Evolutionary conservation across 2,888 invertebrate genomes (phyloP).

Genomic region (Pseudanteris insignis): DNA sequence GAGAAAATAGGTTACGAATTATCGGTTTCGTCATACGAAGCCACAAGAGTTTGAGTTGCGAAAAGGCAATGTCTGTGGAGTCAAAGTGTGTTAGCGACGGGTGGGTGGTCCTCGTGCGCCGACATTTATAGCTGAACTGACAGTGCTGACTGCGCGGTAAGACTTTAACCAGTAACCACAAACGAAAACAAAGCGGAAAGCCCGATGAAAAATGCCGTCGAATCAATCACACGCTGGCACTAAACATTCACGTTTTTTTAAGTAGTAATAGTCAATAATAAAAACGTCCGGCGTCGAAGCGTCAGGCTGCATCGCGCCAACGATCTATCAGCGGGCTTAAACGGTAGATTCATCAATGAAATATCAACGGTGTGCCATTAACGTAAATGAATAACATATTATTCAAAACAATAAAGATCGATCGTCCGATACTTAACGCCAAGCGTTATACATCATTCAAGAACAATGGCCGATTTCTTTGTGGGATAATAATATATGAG

Average conservation of each 20-base stretch:
- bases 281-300: not conserved
- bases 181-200: slow-evolving; percentile 7
- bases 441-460: too few relatives aligned
- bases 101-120: slow-evolving; percentile 62
- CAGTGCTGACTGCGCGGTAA: slow-evolving; percentile 54
- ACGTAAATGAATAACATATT: too few relatives aligned
- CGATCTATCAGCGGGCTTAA: too few relatives aligned
- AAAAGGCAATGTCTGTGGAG: slow-evolving; percentile 51
- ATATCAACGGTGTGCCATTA: too few relatives aligned
- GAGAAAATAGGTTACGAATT: slow-evolving; percentile 14
- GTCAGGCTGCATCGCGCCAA: too few relatives aligned
- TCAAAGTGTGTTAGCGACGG: slow-evolving; percentile 48
- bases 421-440: too few relatives aligned
- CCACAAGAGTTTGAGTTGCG: slow-evolving; percentile 30
- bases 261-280: slow-evolving; percentile 13
- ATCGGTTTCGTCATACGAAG: slow-evolving; percentile 34
- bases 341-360: too few relatives aligned
- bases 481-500: too few relatives aligned
- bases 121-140: slow-evolving; percentile 61
- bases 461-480: too few relatives aligned
- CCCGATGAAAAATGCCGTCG: too few relatives aligned
- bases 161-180: slow-evolving; percentile 18
- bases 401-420: too few relatives aligned
- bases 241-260: not conserved
- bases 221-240: too few relatives aligned